Evolutionary conservation across 1,140 invertebrate species (phyloP).

Genomic region (Atta colombica): DNA sequence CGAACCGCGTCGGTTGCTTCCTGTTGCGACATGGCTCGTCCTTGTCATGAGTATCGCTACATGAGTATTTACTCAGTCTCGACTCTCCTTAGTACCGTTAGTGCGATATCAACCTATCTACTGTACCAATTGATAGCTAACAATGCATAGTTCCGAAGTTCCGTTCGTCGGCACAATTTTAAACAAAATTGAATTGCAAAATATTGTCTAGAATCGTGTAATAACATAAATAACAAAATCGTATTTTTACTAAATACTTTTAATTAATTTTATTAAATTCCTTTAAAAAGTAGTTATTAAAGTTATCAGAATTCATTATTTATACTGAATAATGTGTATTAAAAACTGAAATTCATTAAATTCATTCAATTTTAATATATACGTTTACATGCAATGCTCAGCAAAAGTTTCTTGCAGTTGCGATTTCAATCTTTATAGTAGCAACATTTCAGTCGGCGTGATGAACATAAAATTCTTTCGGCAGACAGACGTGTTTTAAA

Average conservation of each 20-base stretch:
- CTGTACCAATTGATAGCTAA: constrained; percentile 52
- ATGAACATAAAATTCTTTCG: neutral
- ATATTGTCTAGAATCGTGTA: neutral
- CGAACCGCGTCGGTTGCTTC: constrained; percentile 4
- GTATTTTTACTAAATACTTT: neutral
- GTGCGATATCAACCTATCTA: constrained; percentile 67
- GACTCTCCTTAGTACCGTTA: constrained; percentile 67
- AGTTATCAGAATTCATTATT: neutral
- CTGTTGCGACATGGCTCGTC: constrained; percentile 31
- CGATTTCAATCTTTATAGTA: neutral
- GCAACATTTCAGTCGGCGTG: neutral
- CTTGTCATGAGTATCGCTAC: constrained; percentile 71
- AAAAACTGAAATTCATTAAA: neutral
- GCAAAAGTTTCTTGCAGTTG: neutral
- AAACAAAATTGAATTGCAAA: neutral
- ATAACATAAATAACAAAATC: neutral
- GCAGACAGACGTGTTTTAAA: constrained; percentile 9
- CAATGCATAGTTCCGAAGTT: constrained; percentile 41
- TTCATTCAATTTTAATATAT: constrained; percentile 11
- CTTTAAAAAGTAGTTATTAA: neutral
- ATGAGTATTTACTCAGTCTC: constrained; percentile 68
- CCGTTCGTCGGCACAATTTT: constrained; percentile 43
- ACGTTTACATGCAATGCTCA: neutral
- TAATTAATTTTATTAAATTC: neutral
- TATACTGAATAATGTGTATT: neutral